Conservation (phyloP, 2,888 invertebrate species). For the Stratiomys singularior region DNA sequence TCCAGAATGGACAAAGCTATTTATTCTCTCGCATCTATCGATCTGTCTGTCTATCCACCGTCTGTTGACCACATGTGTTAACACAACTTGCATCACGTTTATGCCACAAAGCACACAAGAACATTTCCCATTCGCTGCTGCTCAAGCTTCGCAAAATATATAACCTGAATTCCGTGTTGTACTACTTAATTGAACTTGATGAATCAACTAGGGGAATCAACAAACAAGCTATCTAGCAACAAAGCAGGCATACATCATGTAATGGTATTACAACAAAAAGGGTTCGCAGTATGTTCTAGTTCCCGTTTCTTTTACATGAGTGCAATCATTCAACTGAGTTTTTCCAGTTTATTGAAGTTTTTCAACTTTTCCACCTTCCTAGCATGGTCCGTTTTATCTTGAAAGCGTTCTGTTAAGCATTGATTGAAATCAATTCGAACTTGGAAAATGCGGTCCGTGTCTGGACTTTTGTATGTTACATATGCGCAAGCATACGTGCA, state of each 20-base stretch:
- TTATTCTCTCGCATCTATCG: background rate
- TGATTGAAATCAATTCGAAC: slow-evolving; percentile 39
- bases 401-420: background rate
- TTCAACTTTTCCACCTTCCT: too few relatives aligned
- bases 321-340: background rate
- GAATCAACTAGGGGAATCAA: background rate
- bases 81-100: background rate
- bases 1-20: too few relatives aligned
- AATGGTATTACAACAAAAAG: background rate
- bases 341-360: slow-evolving; percentile 1
- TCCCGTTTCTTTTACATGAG: slow-evolving; percentile 12
- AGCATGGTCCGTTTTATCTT: background rate
- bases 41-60: background rate
- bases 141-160: background rate
- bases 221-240: background rate
- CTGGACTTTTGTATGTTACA: background rate
- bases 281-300: slow-evolving; percentile 20
- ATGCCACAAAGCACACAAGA: background rate
- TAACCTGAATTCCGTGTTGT: slow-evolving; percentile 33
- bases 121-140: background rate
- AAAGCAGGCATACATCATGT: background rate
- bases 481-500: background rate
- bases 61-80: background rate
- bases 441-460: slow-evolving; percentile 28
- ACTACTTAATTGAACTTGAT: slow-evolving; percentile 31